phyloP scores from a whole-genome alignment of 2,113 vertebrate genomes.

The Toxotes jaculatrix region DNA sequence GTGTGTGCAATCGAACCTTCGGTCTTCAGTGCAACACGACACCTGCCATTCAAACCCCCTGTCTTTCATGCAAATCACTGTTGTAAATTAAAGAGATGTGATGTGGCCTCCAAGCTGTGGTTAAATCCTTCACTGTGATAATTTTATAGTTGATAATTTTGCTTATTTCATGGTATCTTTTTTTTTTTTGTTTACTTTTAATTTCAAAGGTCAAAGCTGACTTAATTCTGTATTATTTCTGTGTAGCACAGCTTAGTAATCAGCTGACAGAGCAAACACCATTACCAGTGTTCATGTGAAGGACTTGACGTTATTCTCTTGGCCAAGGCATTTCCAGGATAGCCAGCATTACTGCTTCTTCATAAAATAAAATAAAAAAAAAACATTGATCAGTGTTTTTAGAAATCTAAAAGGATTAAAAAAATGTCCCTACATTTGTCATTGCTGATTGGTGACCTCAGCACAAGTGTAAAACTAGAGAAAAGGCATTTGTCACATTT shows the following conservation, averaged over 20 bases:
- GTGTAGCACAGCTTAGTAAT: slow-evolving; percentile 4
- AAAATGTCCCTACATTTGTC: not conserved
- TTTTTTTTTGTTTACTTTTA: not conserved
- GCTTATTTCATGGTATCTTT: too few relatives aligned
- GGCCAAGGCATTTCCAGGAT: not conserved
- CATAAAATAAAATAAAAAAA: not conserved
- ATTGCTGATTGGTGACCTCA: not conserved
- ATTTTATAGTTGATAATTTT: not conserved
- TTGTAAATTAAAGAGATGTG: slow-evolving; percentile 10
- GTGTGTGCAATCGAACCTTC: not conserved
- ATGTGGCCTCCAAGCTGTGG: not conserved
- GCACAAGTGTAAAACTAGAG: not conserved
- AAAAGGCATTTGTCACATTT: not conserved
- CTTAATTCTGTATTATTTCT: slow-evolving; percentile 22
- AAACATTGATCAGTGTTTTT: not conserved
- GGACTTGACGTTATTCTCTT: not conserved
- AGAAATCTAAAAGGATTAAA: not conserved
- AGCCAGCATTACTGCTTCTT: not conserved
- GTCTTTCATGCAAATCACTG: slow-evolving; percentile 22
- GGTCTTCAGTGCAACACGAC: slow-evolving; percentile 26
- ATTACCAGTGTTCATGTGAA: not conserved
- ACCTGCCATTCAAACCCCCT: slow-evolving; percentile 28
- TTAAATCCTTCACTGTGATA: not conserved
- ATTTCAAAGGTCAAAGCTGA: not conserved
- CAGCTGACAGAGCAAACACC: not conserved